Evolutionary conservation across 64 coral and sea anemone species (phyloP).

Genomic region (Montipora sp.): DNA sequence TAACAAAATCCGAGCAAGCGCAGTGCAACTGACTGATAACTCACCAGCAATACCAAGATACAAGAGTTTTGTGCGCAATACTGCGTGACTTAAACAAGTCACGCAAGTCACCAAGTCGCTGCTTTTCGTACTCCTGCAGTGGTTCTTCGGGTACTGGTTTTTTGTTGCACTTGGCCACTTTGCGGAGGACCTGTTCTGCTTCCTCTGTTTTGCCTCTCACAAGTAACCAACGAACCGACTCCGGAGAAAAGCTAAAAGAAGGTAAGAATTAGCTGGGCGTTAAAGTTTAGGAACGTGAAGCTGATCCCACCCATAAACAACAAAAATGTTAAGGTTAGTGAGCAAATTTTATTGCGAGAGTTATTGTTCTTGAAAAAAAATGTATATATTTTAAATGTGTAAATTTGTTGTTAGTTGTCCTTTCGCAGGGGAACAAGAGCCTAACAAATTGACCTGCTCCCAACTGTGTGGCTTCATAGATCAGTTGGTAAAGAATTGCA

Average conservation of each 20-base stretch:
- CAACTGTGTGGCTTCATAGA: too few relatives aligned
- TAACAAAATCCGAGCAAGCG: not conserved
- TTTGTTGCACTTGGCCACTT: slow-evolving; percentile 63
- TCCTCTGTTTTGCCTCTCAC: slow-evolving; percentile 48
- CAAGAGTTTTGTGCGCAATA: slow-evolving; percentile 40
- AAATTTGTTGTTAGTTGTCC: too few relatives aligned
- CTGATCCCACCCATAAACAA: too few relatives aligned
- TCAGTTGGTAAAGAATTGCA: too few relatives aligned
- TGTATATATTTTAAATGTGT: too few relatives aligned
- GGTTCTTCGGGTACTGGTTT: slow-evolving; percentile 44
- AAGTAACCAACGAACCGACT: slow-evolving; percentile 68
- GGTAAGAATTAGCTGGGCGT: not conserved
- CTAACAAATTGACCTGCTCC: too few relatives aligned
- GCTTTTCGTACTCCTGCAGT: not conserved
- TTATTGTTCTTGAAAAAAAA: too few relatives aligned
- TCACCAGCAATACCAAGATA: slow-evolving; percentile 75
- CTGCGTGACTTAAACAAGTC: slow-evolving; percentile 72
- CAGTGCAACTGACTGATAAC: not conserved
- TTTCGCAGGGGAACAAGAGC: too few relatives aligned
- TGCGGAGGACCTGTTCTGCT: slow-evolving; percentile 58
- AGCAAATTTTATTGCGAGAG: too few relatives aligned
- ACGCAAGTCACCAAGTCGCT: slow-evolving; percentile 67
- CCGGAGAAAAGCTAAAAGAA: slow-evolving; percentile 47
- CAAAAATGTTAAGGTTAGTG: too few relatives aligned
- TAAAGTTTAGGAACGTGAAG: too few relatives aligned